phyloP scores from a whole-genome alignment of 2,888 invertebrate genomes.

The Cataglyphis livida region DNA sequence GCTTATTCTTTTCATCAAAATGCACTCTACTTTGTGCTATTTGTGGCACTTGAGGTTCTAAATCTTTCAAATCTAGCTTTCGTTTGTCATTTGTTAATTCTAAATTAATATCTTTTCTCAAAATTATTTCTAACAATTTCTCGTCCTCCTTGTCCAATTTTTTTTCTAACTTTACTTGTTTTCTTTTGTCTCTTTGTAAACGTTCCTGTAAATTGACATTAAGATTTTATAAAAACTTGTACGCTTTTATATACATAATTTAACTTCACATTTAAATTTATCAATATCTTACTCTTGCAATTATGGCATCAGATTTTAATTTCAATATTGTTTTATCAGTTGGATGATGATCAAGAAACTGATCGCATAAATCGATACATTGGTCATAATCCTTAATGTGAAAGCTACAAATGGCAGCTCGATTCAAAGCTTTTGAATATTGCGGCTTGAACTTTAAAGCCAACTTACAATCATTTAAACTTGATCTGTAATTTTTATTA shows the following conservation, averaged over 20 bases:
- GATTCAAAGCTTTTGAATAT: constrained; percentile 91
- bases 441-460: constrained; percentile 92
- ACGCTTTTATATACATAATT: neutral
- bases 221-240: constrained; percentile 1
- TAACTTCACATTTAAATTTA: constrained; percentile 11
- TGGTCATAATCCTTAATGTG: constrained; percentile 90
- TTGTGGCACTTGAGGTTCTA: constrained; percentile 90
- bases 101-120: constrained; percentile 84
- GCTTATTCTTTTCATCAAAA: constrained; percentile 87
- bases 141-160: constrained; percentile 85
- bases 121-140: constrained; percentile 85
- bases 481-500: constrained; percentile 86
- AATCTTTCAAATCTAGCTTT: constrained; percentile 86
- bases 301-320: constrained; percentile 87
- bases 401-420: constrained; percentile 92
- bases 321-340: constrained; percentile 87
- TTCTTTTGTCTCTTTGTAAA: constrained; percentile 87
- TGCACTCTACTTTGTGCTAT: constrained; percentile 89
- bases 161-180: constrained; percentile 85
- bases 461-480: constrained; percentile 92
- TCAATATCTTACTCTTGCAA: constrained; percentile 84
- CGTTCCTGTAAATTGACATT: constrained; percentile 83
- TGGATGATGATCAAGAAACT: constrained; percentile 87
- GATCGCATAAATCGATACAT: constrained; percentile 91
- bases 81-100: constrained; percentile 86